Evolutionary conservation across 2,888 invertebrate genomes (phyloP).

Genomic region (Chromoteleia sp.): DNA sequence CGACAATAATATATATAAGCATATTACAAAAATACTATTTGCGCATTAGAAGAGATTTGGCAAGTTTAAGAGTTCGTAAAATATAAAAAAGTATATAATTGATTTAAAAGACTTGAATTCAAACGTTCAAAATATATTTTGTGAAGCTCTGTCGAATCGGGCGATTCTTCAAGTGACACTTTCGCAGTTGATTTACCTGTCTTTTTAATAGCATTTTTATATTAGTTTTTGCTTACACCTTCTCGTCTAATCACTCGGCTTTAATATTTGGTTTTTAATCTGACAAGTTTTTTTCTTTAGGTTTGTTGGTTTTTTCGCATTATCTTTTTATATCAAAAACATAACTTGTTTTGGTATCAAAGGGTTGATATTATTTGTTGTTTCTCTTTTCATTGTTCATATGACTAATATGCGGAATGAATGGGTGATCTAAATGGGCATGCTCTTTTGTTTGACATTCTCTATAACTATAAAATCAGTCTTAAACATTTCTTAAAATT

Average conservation of each 20-base stretch:
- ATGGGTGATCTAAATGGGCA: conserved; percentile 80
- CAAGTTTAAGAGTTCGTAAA: conserved; percentile 30
- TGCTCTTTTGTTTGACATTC: conserved; percentile 74
- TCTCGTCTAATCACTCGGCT: neutral
- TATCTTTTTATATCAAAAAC: conserved; percentile 79
- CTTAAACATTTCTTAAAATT: conserved; percentile 82
- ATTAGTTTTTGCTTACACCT: conserved; percentile 24
- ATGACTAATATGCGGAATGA: conserved; percentile 78
- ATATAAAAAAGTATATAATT: conserved; percentile 23
- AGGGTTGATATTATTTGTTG: conserved; percentile 79
- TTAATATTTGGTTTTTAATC: conserved; percentile 11
- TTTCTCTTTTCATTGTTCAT: conserved; percentile 66
- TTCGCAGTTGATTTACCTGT: conserved; percentile 1
- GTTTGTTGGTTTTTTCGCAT: conserved; percentile 65
- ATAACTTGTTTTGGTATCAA: conserved; percentile 81
- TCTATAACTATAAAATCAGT: conserved; percentile 82
- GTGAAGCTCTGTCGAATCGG: conserved; percentile 32
- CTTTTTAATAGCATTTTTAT: conserved; percentile 15
- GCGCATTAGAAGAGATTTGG: conserved; percentile 32
- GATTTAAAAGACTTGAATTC: conserved; percentile 13
- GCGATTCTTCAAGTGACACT: conserved; percentile 15
- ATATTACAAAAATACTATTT: conserved; percentile 42
- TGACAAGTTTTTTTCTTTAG: conserved; percentile 52
- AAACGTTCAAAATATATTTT: conserved; percentile 24
- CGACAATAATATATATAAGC: conserved; percentile 12